Conservation (phyloP, 2,888 invertebrate species). For the Anorthoa munda region DNA sequence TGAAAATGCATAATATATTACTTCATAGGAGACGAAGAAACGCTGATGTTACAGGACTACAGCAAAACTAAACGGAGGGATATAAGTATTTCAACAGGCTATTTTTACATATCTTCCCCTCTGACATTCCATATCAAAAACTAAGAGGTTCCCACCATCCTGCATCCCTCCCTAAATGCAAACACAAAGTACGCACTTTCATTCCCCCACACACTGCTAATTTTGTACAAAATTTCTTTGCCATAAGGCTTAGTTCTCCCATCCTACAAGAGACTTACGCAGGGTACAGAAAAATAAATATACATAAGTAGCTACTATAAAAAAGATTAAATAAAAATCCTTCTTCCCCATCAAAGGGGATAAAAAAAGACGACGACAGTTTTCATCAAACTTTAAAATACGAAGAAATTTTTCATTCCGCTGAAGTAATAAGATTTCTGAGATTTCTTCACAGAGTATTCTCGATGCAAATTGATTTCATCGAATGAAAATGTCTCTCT, state of each 20-base stretch:
- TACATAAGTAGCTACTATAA: background rate
- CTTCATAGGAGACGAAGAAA: too few relatives aligned
- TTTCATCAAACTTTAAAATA: conserved; percentile 53
- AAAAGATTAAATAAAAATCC: conserved; percentile 26
- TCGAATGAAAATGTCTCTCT: conserved; percentile 31
- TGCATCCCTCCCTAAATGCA: too few relatives aligned
- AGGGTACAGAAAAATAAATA: background rate
- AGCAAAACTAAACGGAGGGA: too few relatives aligned
- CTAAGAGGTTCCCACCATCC: too few relatives aligned
- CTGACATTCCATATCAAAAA: too few relatives aligned
- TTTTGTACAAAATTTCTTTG: background rate
- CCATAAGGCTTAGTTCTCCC: background rate
- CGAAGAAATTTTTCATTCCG: conserved; percentile 36
- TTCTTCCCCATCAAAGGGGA: background rate
- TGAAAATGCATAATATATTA: too few relatives aligned
- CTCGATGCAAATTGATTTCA: conserved; percentile 48
- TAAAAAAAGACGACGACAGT: conserved; percentile 28
- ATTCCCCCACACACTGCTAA: too few relatives aligned
- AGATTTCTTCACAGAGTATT: conserved; percentile 24
- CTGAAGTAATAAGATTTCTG: conserved; percentile 39
- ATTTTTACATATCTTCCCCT: too few relatives aligned
- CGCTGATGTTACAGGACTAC: too few relatives aligned
- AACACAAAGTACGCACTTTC: too few relatives aligned
- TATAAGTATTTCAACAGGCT: too few relatives aligned
- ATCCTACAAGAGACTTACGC: background rate